Percentiles rank a stretch among this genome's conserved stretches.
Conservation (phyloP, 2,888 invertebrate genomes). For the Malthinus seriepunctatus region DNA sequence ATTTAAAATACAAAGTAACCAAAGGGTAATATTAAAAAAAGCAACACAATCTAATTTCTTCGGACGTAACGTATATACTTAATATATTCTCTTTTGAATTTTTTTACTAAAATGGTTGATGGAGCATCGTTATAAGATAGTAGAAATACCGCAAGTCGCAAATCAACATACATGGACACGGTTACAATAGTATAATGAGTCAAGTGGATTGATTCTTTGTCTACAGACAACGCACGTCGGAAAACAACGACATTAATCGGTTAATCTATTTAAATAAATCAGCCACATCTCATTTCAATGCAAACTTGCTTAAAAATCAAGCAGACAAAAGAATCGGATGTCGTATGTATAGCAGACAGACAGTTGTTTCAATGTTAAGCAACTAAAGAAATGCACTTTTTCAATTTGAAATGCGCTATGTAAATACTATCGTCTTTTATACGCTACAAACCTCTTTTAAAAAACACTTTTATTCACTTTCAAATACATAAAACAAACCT, state of each 20-base stretch:
- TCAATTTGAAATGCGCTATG: slow-evolving; percentile 24
- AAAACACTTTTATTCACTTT: slow-evolving; percentile 11
- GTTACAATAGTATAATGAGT: slow-evolving; percentile 52
- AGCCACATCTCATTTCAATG: slow-evolving; percentile 49
- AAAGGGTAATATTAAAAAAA: too few relatives aligned
- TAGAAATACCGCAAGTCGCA: slow-evolving; percentile 47
- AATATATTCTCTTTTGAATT: slow-evolving; percentile 22
- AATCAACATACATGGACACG: slow-evolving; percentile 49
- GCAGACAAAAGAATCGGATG: slow-evolving; percentile 45
- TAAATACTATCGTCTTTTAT: slow-evolving; percentile 22
- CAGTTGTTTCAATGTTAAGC: slow-evolving; percentile 38
- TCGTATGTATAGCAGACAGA: slow-evolving; percentile 38
- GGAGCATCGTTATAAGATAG: slow-evolving; percentile 33
- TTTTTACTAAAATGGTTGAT: slow-evolving; percentile 28
- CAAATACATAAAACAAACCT: slow-evolving; percentile 9
- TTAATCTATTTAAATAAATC: slow-evolving; percentile 52
- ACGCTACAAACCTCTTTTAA: slow-evolving; percentile 16
- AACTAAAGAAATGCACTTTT: slow-evolving; percentile 37
- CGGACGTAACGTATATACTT: slow-evolving; percentile 19
- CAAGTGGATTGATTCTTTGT: slow-evolving; percentile 52
- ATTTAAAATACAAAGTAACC: background rate
- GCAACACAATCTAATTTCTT: slow-evolving; percentile 14
- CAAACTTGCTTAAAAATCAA: slow-evolving; percentile 45
- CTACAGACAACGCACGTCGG: slow-evolving; percentile 47
- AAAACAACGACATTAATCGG: slow-evolving; percentile 50